A percentile compares a stretch with the other conserved stretches of the same genome.
Evolutionary conservation across 2,113 vertebrate genomes (phyloP).

Genomic region (Prietella phreatophila): DNA sequence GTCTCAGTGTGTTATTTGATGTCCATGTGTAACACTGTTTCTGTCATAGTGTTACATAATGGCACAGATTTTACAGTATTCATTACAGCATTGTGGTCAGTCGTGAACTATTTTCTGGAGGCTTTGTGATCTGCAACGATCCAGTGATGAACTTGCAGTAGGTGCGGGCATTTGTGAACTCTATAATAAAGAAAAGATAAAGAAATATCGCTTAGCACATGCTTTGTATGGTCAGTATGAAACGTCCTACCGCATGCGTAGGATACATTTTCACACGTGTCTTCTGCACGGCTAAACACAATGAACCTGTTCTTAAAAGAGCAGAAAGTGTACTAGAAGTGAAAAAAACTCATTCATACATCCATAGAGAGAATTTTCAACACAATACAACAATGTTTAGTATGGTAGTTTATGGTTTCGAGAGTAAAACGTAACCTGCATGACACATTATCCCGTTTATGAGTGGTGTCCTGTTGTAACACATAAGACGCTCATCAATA

Average conservation of each 20-base stretch:
- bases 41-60: slow-evolving; percentile 20
- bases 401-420: neutral
- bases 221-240: neutral
- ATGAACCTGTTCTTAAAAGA: neutral
- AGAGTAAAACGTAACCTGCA: neutral
- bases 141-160: slow-evolving; percentile 26
- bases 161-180: slow-evolving; percentile 18
- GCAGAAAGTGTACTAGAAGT: neutral
- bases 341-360: neutral
- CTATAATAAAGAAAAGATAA: slow-evolving; percentile 19
- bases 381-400: neutral
- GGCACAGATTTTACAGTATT: slow-evolving; percentile 28
- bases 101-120: neutral
- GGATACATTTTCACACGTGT: neutral
- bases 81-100: slow-evolving; percentile 29
- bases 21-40: neutral
- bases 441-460: neutral
- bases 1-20: slow-evolving; percentile 11
- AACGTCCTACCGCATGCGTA: neutral
- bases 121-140: slow-evolving; percentile 8
- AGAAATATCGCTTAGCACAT: neutral
- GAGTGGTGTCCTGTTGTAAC: neutral
- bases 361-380: neutral
- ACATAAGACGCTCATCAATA: neutral
- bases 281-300: neutral